Percentiles rank a stretch among this genome's conserved stretches.
Conservation (phyloP, 2,888 invertebrate genomes). For the Hylaea fasciaria region DNA sequence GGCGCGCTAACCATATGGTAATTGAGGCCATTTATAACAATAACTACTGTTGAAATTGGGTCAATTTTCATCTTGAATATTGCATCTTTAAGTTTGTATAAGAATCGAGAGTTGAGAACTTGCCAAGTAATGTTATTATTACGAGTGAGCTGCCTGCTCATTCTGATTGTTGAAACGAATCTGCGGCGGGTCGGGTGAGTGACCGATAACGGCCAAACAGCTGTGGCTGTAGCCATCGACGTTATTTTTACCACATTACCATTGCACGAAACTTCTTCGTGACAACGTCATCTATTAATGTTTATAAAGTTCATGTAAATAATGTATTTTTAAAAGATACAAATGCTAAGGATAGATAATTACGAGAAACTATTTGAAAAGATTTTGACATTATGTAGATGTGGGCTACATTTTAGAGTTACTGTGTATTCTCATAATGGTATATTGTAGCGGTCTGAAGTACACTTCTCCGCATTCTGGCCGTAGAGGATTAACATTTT, state of each 20-base stretch:
- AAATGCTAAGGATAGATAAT: no score
- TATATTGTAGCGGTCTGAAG: no score
- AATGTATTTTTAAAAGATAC: no score
- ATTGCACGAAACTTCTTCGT: conserved; percentile 20
- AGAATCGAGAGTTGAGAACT: conserved; percentile 62
- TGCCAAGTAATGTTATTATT: conserved; percentile 68
- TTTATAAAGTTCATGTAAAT: no score
- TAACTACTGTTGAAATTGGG: conserved; percentile 50
- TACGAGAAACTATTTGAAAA: no score
- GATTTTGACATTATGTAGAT: no score
- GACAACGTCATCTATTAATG: background rate
- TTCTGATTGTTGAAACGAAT: conserved; percentile 56
- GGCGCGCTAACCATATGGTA: conserved; percentile 38
- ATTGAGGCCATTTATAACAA: conserved; percentile 42
- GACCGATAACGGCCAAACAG: conserved; percentile 67
- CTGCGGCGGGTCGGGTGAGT: conserved; percentile 54
- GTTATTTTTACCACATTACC: conserved; percentile 18
- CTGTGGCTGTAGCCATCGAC: conserved; percentile 15
- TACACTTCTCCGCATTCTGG: no score
- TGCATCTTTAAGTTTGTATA: conserved; percentile 50
- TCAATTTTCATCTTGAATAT: conserved; percentile 60
- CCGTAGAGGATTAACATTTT: no score
- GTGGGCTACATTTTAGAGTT: no score
- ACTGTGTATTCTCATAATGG: no score
- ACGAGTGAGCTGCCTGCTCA: conserved; percentile 36